Evolutionary conservation across 1,140 invertebrate genomes (phyloP).

Genomic region (Bombus huntii): DNA sequence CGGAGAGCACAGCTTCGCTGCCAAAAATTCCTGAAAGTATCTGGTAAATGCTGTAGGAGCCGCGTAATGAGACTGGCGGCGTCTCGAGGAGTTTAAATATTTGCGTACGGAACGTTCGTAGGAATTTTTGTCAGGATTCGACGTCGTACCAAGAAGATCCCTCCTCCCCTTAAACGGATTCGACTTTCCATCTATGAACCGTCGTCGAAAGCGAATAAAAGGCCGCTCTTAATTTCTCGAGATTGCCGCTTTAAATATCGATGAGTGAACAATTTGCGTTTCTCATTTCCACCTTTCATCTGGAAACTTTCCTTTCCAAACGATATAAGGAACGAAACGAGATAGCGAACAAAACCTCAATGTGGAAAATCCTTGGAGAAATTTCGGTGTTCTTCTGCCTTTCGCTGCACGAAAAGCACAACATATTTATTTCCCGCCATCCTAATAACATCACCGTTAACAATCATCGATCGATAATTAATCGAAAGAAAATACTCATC

Average conservation of each 20-base stretch:
- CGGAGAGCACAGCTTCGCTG: conserved; percentile 28
- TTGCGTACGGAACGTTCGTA: conserved; percentile 18
- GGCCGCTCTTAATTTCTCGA: conserved; percentile 4
- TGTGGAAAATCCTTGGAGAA: neutral
- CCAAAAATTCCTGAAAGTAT: conserved; percentile 47
- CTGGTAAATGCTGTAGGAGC: conserved; percentile 18
- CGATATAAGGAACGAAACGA: neutral
- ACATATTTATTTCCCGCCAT: neutral
- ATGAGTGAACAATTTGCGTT: neutral
- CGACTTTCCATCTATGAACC: too few species aligned
- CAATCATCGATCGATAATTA: neutral
- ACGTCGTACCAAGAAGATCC: conserved; percentile 15
- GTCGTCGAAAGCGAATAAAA: neutral
- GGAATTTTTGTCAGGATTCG: conserved; percentile 27
- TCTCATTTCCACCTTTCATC: neutral
- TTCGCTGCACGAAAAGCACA: neutral
- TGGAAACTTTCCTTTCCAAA: neutral
- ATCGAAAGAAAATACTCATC: neutral
- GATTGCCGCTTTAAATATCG: neutral
- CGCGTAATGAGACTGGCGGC: conserved; percentile 32
- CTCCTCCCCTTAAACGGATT: neutral
- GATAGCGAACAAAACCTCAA: too few species aligned
- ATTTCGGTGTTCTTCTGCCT: neutral
- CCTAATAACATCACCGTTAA: neutral
- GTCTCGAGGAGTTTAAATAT: conserved; percentile 37